Percentiles rank a stretch among this genome's conserved stretches.
Conservation (phyloP, 2,113 vertebrate genomes). For the Hypocryptadius cinnamomeus region DNA sequence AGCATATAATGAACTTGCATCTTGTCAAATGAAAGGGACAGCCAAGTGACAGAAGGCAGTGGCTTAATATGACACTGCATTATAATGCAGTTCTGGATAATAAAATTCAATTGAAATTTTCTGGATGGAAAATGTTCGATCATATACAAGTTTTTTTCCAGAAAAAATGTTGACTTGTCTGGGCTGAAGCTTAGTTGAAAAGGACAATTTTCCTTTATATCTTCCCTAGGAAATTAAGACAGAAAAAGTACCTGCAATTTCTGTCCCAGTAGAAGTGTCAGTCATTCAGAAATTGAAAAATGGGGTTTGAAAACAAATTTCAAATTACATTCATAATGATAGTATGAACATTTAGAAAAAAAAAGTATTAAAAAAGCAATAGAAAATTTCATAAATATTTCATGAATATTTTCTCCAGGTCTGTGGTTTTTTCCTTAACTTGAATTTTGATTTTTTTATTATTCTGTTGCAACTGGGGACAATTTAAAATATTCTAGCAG, state of each 20-base stretch:
- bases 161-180: neutral
- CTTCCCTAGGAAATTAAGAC: neutral
- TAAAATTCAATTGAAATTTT: conserved; percentile 6
- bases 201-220: neutral
- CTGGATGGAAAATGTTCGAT: neutral
- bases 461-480: neutral
- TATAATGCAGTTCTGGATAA: neutral
- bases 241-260: neutral
- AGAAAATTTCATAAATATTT: neutral
- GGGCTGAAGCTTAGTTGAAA: neutral
- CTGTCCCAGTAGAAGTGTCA: neutral
- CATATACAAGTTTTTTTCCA: neutral
- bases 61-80: neutral
- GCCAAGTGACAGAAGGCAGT: conserved; percentile 52
- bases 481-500: neutral
- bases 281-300: neutral
- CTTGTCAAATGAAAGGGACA: conserved; percentile 10
- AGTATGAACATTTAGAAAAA: neutral
- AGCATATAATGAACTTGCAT: conserved; percentile 14
- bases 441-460: neutral
- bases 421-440: neutral
- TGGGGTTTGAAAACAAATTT: neutral
- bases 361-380: neutral
- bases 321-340: neutral
- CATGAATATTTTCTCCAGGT: neutral